Percentiles rank a stretch among this genome's conserved stretches.
These are phyloP conservation scores for Leptopilina myrica DNA, from an alignment of 2,888 invertebrate genomes.

Conservation along the genomic window DNA sequence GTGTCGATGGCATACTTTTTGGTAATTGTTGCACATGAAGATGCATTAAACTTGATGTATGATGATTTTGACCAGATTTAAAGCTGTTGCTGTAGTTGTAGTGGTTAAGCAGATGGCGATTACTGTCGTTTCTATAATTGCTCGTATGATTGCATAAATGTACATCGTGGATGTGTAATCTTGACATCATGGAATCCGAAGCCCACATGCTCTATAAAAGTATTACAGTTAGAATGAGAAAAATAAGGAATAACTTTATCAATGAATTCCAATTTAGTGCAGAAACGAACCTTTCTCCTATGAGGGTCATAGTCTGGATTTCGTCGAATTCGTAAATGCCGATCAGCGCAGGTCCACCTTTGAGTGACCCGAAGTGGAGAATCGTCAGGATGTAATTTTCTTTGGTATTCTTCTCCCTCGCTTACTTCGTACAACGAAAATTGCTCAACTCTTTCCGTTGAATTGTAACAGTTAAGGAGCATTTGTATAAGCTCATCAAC, in stretches of 20 bases:
- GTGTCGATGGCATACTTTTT: constrained; percentile 74
- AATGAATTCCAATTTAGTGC: background rate
- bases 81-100: constrained; percentile 60
- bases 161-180: constrained; percentile 73
- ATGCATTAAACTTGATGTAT: constrained; percentile 59
- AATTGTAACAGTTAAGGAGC: constrained; percentile 90
- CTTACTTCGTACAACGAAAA: constrained; percentile 93
- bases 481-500: constrained; percentile 92
- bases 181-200: constrained; percentile 77
- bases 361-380: constrained; percentile 89
- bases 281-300: constrained; percentile 70
- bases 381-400: constrained; percentile 92
- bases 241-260: background rate
- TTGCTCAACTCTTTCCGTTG: constrained; percentile 89
- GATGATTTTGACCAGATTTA: constrained; percentile 57
- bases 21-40: constrained; percentile 66
- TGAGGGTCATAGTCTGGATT: constrained; percentile 87
- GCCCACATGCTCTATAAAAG: constrained; percentile 80
- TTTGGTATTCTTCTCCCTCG: constrained; percentile 90
- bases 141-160: constrained; percentile 69
- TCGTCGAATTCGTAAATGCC: constrained; percentile 89
- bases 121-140: constrained; percentile 59
- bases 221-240: constrained; percentile 44
- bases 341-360: constrained; percentile 81
- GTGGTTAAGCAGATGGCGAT: constrained; percentile 78